Evolutionary conservation across 2,888 invertebrate species (phyloP), one percentile per base, ranked within the genome.

Genomic region (Ischnus inquisitorius): DNA sequence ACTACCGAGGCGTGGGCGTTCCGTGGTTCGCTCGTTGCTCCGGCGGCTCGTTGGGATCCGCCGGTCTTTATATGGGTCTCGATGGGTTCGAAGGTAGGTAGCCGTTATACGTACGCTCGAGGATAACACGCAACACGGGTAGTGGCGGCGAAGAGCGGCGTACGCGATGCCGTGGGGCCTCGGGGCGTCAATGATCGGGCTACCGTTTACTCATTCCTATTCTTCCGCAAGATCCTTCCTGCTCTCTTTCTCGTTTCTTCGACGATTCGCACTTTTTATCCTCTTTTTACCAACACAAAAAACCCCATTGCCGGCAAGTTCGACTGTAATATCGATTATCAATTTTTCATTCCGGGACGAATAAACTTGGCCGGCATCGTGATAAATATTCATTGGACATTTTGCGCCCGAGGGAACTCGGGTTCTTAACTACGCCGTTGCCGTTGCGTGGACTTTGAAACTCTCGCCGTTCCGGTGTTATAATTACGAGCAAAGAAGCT

Each of bases 21-120:
- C 51, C 57, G 83, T 71, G 83, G 69, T 75, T 80, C 75, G 75
- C 78, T 46, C 43, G 43, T 46, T 46, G 43, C 14, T 14, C 43
- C 12, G 3, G 64, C 69, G 57, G 79, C 82, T 84, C 67, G 85
- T 85, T 82, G 84, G 34, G 85, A 86, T 86, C 85, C 85, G 87
- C 83, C 84, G 78, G 81, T 84, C 87, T 87, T 85, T 86, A 86
- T 86, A 87, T 85, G 87, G 86, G 78, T 85, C 81, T 84, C 86
- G 84, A 85, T 87, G 86, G 79, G 79, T 86, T 85, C 80, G 76
- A 84, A 85, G 80, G 74, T 68, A 79, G 71, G 28, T 51, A 71
- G 34, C 34, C 77, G 71, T 67, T 65, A 65, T 64, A 79, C 71
- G 51, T 72, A 60, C 46, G 67, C 41, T 57, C 65, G 77, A 16